Conservation (phyloP, 2,797 vertebrate genomes). For the Anabas testudineus region DNA sequence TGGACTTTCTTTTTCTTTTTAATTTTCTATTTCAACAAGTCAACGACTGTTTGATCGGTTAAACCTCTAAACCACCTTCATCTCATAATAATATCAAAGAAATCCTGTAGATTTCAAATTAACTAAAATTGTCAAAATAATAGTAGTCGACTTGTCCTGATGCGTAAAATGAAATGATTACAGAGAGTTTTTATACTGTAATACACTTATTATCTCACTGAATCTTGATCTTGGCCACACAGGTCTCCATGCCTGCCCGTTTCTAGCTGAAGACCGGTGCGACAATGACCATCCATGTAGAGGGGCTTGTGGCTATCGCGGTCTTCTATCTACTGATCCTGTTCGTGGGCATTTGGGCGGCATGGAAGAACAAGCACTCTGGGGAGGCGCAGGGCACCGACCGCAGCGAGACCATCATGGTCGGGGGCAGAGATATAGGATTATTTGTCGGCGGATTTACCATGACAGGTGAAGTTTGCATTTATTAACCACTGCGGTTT, state of each 20-base stretch:
- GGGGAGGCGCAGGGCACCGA: conserved; percentile 86
- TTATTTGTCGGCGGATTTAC: conserved; percentile 97
- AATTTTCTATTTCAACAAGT: not conserved
- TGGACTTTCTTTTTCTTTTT: too few relatives aligned
- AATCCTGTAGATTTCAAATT: not conserved
- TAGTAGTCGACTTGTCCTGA: not conserved
- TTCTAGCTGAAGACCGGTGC: conserved; percentile 71
- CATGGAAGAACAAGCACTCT: conserved; percentile 97
- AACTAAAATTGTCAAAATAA: not conserved
- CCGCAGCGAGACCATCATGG: conserved; percentile 96
- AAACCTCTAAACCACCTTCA: not conserved
- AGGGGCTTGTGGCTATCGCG: conserved; percentile 94
- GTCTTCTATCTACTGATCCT: conserved; percentile 95
- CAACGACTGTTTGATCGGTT: not conserved
- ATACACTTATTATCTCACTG: not conserved
- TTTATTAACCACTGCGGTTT: not conserved
- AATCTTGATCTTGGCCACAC: not conserved
- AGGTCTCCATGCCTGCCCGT: conserved; percentile 80
- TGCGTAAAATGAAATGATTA: not conserved
- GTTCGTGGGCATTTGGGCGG: conserved; percentile 97
- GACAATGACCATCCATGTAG: conserved; percentile 92
- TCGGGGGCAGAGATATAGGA: conserved; percentile 96
- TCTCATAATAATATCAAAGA: not conserved
- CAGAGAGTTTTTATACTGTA: too few relatives aligned
- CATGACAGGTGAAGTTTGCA: conserved; percentile 90